Base-by-base conservation (phyloP, 2,888 invertebrate genomes). In the Julus scandinavius region DNA sequence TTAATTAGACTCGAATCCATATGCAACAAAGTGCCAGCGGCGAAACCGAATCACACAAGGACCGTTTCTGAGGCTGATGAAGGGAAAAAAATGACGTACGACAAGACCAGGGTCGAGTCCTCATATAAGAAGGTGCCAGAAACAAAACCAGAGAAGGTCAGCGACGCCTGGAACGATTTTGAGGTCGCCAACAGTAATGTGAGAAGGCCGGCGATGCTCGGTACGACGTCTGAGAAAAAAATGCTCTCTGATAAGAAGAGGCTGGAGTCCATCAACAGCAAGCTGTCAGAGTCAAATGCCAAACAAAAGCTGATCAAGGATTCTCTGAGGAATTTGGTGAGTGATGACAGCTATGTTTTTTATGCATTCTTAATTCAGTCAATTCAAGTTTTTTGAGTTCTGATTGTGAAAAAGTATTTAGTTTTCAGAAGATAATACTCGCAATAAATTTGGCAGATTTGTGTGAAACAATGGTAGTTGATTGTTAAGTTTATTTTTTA, bases 271-370 rank as follows among this genome's bases (percentile, higher is more conserved):
- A 80, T 87, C 1, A 83, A 63, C 20, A 54, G 54, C 50, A 87
- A 58, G n/a, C 17, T 63, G 20, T 50, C 50, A 2, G 20, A 63
- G 29, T 87, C 87, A 20, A 63, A 63, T 38, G 63, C 58, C 41
- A 80, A 80, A 29, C 87, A 87, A 15, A 87, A 87, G 11, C 41
- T 63, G 54, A 63, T 87, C 13, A 87, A 87, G 17, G 40, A 87
- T 20, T 20, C 87, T 2, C 63, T 87, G 17, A 63, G 38, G 11
- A 58, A 29, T 50, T 7, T 63, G 63, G 50, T 50, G 29, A 63
- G 41, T 38, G 1, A 49, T 45, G 41, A 15, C 40, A 20, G 38
- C 7, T 13, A 4, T 49, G 50, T 40, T 4, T 54, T n/a, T 29
- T 72, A 45, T 45, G 7, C 5, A 45, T 45, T 45, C 45, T 17